Percentiles rank a stretch among this genome's conserved stretches.
These are phyloP conservation scores for Amphiprion clarkii DNA, from an alignment of 2,797 vertebrate species.

Conservation along the genomic window DNA sequence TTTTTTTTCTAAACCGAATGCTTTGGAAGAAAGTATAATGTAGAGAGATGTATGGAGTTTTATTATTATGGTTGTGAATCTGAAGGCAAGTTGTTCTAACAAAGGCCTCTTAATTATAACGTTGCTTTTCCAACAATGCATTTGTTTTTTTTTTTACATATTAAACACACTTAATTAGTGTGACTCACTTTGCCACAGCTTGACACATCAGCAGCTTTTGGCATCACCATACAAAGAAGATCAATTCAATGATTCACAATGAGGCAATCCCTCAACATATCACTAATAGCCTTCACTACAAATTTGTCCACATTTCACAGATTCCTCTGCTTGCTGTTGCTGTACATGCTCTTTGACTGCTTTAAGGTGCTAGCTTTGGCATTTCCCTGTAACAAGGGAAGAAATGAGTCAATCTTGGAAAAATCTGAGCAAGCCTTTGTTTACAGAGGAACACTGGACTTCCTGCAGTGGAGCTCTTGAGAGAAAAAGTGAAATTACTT, in stretches of 20 bases:
- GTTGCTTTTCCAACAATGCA: slow-evolving; percentile 8
- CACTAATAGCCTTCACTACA: slow-evolving; percentile 51
- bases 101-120: slow-evolving; percentile 24
- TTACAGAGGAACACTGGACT: slow-evolving; percentile 62
- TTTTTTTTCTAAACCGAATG: not conserved
- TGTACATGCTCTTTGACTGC: slow-evolving; percentile 50
- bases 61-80: not conserved
- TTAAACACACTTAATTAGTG: slow-evolving; percentile 33
- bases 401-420: slow-evolving; percentile 28
- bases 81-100: slow-evolving; percentile 2
- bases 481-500: slow-evolving; percentile 38
- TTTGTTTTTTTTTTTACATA: slow-evolving; percentile 38
- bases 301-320: slow-evolving; percentile 35
- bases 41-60: not conserved
- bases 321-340: slow-evolving; percentile 51
- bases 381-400: slow-evolving; percentile 36
- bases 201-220: slow-evolving; percentile 52
- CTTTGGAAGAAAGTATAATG: not conserved
- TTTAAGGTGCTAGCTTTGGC: slow-evolving; percentile 56
- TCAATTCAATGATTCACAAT: slow-evolving; percentile 72
- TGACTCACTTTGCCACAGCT: slow-evolving; percentile 60
- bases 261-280: slow-evolving; percentile 74
- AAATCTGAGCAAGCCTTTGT: slow-evolving; percentile 55
- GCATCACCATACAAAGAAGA: slow-evolving; percentile 58
- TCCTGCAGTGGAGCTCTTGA: slow-evolving; percentile 50